Evolutionary conservation across 1,140 invertebrate genomes (phyloP), one percentile per base, ranked within the genome.

Genomic region (Ooceraea biroi): DNA sequence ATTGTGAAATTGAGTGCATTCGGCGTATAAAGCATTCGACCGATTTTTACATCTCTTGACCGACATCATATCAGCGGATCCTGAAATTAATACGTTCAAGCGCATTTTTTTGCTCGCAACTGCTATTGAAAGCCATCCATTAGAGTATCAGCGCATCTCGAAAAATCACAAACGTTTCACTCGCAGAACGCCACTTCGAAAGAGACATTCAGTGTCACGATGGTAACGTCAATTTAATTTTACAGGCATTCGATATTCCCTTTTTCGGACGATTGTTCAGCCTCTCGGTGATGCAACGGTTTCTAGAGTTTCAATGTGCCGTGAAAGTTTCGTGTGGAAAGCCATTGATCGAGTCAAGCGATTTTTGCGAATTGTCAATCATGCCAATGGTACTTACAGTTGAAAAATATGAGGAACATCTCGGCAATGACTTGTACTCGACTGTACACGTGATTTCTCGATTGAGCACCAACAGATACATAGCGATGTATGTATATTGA

Each of bases 131-230:
- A 74, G 78, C 65, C 25, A 58, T 80, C 76, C 65, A 69, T 80
- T 80, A 80, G 41, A 71, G n/a, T 44, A 71, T 69, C 36, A 69
- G 25, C 25, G 50, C 17, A 78, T 71, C 65, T 80, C 76, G 76
- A 80, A 80, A 80, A 80, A 80, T 80, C 36, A 69, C 63, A 80
- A 80, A 69, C 25, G 76, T 80, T 80, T 80, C 50, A 71, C 57
- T 58, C 66, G 50, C 65, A 80, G 65, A 41, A 19, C 65, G 25
- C 22, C 25, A 44, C 22, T 80, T 22, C 36, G 36, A 57, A 69
- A 80, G 76, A 57, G 65, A 71, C 76, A 10, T 80, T 71, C 57
- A 69, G 50, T 58, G 57, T 80, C n/a, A 36, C 52, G 41, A 80
- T 46, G 44, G 52, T 57, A 58, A 58, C 65, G 50, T 57, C 65